phyloP scores from a whole-genome alignment of 2,888 invertebrate species.

The Parelbella ahira region DNA sequence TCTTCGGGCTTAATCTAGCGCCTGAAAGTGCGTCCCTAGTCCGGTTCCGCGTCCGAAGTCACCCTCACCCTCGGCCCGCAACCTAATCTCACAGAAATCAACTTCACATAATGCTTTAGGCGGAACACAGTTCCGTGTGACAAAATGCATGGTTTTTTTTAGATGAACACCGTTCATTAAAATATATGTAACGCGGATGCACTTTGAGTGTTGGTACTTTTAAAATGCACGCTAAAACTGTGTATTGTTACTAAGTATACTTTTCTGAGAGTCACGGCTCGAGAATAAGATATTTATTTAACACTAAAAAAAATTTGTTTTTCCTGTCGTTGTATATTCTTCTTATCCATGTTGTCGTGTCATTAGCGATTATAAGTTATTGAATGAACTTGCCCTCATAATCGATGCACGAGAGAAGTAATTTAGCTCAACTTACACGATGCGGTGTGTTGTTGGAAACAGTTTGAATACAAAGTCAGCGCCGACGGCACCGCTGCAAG shows the following conservation, averaged over 20 bases:
- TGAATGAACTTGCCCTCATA: constrained; percentile 12
- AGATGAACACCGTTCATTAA: too few relatives aligned
- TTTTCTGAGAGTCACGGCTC: too few relatives aligned
- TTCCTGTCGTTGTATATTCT: too few relatives aligned
- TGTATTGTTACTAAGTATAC: too few relatives aligned
- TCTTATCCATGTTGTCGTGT: too few relatives aligned
- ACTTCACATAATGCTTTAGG: constrained; percentile 28
- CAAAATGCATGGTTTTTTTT: too few relatives aligned
- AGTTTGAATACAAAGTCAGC: constrained; percentile 67
- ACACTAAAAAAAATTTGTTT: too few relatives aligned
- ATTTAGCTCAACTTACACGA: constrained; percentile 43
- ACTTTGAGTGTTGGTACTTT: too few relatives aligned
- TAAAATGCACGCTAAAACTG: too few relatives aligned
- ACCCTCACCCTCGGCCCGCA: constrained; percentile 31
- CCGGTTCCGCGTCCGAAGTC: constrained; percentile 36
- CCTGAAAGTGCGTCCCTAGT: constrained; percentile 68
- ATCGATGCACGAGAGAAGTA: constrained; percentile 34
- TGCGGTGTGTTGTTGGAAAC: constrained; percentile 58
- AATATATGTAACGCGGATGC: too few relatives aligned
- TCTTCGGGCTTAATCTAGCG: constrained; percentile 72
- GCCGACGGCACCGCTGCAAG: constrained; percentile 52
- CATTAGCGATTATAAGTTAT: constrained; percentile 7
- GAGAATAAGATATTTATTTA: too few relatives aligned
- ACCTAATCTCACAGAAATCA: constrained; percentile 35
- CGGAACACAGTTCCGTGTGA: too few relatives aligned